Conservation (phyloP, 2,113 vertebrate genomes). For the Bujurquina vittata region DNA sequence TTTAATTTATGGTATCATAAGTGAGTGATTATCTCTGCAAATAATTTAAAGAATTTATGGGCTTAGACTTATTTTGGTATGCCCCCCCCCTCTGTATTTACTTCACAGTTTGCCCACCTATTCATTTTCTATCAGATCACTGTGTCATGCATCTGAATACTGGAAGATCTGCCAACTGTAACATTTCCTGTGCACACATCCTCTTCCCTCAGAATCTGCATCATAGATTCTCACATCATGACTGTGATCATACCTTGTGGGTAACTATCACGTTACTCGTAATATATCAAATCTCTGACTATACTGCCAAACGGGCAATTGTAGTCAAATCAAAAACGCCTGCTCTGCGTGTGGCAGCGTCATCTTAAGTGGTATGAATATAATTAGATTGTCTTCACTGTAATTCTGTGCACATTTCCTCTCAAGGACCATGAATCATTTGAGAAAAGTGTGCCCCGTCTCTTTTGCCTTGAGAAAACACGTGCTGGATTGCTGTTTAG, state of each 20-base stretch:
- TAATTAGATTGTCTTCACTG: conserved; percentile 4
- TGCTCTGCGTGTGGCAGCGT: neutral
- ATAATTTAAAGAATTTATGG: neutral
- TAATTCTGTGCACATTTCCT: conserved; percentile 30
- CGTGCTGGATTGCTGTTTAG: conserved; percentile 59
- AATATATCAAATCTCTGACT: neutral
- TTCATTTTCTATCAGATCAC: conserved; percentile 29
- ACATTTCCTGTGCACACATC: neutral
- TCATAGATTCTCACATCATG: neutral
- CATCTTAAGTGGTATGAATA: neutral
- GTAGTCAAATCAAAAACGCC: neutral
- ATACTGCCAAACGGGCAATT: neutral
- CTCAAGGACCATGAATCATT: conserved; percentile 45
- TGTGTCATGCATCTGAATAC: conserved; percentile 23
- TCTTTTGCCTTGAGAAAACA: conserved; percentile 58
- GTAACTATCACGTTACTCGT: neutral
- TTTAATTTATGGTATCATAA: conserved; percentile 2
- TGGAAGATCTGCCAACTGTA: neutral
- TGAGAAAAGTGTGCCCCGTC: conserved; percentile 19
- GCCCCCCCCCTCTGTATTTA: neutral
- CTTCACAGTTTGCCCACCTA: conserved; percentile 10
- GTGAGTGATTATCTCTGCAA: neutral
- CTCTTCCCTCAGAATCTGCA: conserved; percentile 3
- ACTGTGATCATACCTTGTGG: neutral
- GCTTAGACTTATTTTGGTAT: neutral